phyloP scores from a whole-genome alignment of 2,888 invertebrate genomes.

The Clostera curtula region DNA sequence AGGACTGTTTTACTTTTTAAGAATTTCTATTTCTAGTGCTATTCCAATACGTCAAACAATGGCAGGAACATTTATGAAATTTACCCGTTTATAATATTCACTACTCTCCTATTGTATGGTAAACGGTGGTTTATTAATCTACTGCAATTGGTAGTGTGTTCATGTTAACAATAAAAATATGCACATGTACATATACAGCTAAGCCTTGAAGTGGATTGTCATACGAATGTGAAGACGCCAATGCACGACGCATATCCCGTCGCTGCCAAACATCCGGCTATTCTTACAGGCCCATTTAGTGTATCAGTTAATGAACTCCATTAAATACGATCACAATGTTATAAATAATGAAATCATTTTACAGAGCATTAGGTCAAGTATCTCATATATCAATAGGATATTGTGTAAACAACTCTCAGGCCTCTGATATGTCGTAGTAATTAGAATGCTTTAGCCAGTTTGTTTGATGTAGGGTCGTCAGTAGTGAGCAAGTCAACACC shows the following conservation, averaged over 20 bases:
- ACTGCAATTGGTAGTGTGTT: no score
- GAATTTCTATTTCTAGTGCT: no score
- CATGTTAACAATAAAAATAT: no score
- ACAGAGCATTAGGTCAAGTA: constrained; percentile 23
- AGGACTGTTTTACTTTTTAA: no score
- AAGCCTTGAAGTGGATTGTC: constrained; percentile 44
- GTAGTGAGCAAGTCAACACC: constrained; percentile 50
- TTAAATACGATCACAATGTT: constrained; percentile 10
- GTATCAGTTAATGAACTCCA: constrained; percentile 33
- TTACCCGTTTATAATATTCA: no score
- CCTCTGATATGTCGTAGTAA: constrained; percentile 40
- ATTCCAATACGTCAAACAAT: no score
- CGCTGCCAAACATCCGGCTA: constrained; percentile 49
- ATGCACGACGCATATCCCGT: constrained; percentile 53
- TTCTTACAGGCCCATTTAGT: constrained; percentile 40
- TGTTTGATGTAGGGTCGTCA: constrained; percentile 49
- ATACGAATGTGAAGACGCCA: constrained; percentile 43
- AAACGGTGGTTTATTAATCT: no score
- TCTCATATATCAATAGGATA: constrained; percentile 22
- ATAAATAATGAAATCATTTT: constrained; percentile 18
- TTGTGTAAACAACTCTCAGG: constrained; percentile 31
- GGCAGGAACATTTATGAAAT: no score
- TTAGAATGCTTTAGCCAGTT: constrained; percentile 44
- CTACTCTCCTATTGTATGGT: constrained; percentile 22
- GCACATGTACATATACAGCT: constrained; percentile 13